Percentiles rank a stretch among this genome's conserved stretches.
These are phyloP conservation scores for Amblyornis subalaris DNA, from an alignment of 2,113 vertebrate species.

Conservation along the genomic window DNA sequence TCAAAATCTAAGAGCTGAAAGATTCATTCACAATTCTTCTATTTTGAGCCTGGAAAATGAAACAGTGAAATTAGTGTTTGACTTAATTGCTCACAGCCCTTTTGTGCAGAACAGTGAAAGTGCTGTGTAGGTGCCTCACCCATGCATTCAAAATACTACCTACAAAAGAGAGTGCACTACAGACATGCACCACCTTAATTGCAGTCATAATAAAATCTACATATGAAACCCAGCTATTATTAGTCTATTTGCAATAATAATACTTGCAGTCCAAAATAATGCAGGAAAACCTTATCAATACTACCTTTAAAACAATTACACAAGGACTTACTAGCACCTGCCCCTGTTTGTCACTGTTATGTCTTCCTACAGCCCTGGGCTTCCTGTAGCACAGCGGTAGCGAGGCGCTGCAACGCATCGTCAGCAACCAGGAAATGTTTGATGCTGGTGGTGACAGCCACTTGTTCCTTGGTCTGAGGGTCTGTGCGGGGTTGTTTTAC, in stretches of 20 bases:
- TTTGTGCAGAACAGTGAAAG: not conserved
- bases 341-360: rapidly evolving
- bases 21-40: not conserved
- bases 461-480: not conserved
- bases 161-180: not conserved
- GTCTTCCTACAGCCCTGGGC: too few relatives aligned
- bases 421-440: rapidly evolving
- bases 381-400: rapidly evolving
- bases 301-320: not conserved
- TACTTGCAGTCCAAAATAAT: not conserved
- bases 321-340: not conserved
- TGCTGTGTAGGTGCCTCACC: not conserved
- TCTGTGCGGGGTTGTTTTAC: not conserved
- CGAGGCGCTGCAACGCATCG: rapidly evolving
- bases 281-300: not conserved
- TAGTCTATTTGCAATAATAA: not conserved
- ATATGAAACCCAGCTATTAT: not conserved
- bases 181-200: not conserved
- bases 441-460: not conserved
- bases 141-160: rapidly evolving
- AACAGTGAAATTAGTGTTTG: not conserved
- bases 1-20: not conserved
- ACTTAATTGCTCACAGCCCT: not conserved
- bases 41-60: not conserved
- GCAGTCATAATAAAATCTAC: not conserved